phyloP scores from a whole-genome alignment of 2,888 invertebrate species.

The Dilophus febrilis region DNA sequence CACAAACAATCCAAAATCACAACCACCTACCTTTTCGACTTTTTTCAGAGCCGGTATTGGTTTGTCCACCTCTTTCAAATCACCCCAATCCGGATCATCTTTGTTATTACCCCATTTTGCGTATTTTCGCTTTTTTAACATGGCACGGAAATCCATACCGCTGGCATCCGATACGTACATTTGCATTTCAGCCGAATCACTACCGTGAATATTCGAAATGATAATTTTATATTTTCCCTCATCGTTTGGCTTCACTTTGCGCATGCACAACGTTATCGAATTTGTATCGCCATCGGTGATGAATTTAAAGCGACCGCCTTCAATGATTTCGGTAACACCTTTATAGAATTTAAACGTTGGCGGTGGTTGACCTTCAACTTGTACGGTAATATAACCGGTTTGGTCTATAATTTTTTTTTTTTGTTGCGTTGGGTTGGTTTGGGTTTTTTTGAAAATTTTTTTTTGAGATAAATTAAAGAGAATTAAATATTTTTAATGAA shows the following conservation, averaged over 20 bases:
- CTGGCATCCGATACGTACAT: constrained; percentile 94
- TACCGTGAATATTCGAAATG: constrained; percentile 84
- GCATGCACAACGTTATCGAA: constrained; percentile 82
- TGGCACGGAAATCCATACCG: constrained; percentile 97
- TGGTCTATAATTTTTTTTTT: constrained; percentile 42
- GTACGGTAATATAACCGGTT: constrained; percentile 82
- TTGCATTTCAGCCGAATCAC: constrained; percentile 89
- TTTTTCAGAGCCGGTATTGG: constrained; percentile 75
- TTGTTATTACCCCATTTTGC: constrained; percentile 86
- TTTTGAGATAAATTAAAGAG: too few species aligned
- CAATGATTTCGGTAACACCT: constrained; percentile 81
- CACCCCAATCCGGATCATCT: constrained; percentile 83
- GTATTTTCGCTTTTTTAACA: constrained; percentile 92
- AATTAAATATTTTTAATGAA: too few species aligned
- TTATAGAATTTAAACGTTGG: constrained; percentile 94
- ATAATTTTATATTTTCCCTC: constrained; percentile 90
- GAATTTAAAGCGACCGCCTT: constrained; percentile 90
- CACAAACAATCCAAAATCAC: too few species aligned
- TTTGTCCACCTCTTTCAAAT: constrained; percentile 80
- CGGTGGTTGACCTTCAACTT: constrained; percentile 85
- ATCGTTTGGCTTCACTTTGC: constrained; percentile 92
- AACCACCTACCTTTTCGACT: constrained; percentile 70
- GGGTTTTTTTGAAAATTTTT: too few species aligned
- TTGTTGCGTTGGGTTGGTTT: neutral
- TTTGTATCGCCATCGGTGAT: constrained; percentile 88